These are phyloP conservation scores for Brachionichthys hirsutus DNA, from an alignment of 2,113 vertebrate species.

Conservation along the genomic window DNA sequence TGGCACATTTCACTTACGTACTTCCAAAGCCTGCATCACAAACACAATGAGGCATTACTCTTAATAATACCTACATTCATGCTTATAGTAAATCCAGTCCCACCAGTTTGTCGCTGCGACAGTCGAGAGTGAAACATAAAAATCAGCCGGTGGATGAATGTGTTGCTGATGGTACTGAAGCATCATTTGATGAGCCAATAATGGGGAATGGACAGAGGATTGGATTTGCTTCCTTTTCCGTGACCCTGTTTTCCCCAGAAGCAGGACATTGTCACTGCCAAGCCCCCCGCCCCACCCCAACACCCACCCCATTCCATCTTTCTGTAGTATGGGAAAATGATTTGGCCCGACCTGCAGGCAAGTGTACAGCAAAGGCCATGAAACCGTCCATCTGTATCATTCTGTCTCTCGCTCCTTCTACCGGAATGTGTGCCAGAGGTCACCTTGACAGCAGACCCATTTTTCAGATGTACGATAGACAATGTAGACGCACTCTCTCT, in stretches of 20 bases:
- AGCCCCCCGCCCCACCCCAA: too few relatives aligned
- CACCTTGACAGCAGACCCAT: constrained; percentile 50
- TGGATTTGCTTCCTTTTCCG: background rate
- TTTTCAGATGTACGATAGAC: constrained; percentile 32
- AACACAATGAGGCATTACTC: too few relatives aligned
- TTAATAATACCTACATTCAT: too few relatives aligned
- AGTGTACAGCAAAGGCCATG: constrained; percentile 36
- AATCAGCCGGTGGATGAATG: background rate
- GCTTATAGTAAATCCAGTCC: too few relatives aligned
- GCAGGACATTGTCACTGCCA: too few relatives aligned
- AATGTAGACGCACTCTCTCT: constrained; percentile 1
- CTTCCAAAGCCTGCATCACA: too few relatives aligned
- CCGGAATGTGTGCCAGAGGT: constrained; percentile 44
- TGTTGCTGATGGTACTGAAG: background rate
- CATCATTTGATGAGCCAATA: constrained; percentile 4
- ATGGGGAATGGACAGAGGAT: background rate
- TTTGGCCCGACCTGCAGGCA: constrained; percentile 15
- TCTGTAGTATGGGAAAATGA: background rate
- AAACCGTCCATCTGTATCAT: constrained; percentile 50
- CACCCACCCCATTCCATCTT: background rate
- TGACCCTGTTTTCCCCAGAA: background rate
- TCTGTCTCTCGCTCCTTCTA: background rate
- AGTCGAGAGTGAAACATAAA: too few relatives aligned
- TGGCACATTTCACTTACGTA: too few relatives aligned
- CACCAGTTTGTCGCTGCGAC: too few relatives aligned